phyloP scores from a whole-genome alignment of 2,888 invertebrate species.

The Lasioglossum morio region DNA sequence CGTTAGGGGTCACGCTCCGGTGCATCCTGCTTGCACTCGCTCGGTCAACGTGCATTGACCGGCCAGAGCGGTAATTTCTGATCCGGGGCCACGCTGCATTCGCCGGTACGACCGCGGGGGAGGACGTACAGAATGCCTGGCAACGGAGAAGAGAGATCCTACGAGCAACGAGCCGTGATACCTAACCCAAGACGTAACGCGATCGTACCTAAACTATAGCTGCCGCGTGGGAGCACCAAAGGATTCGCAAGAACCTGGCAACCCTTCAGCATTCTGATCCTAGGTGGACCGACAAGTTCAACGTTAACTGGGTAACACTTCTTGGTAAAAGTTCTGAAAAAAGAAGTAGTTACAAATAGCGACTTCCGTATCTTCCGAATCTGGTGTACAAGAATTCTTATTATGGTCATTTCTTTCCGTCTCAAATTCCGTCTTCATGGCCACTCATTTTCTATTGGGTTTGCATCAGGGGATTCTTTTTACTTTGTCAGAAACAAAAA shows the following conservation, averaged over 20 bases:
- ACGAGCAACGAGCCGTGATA: conserved; percentile 42
- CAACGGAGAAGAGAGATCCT: conserved; percentile 59
- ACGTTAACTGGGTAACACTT: not conserved
- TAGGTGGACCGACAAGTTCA: not conserved
- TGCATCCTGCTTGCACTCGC: conserved; percentile 72
- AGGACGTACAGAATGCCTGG: conserved; percentile 58
- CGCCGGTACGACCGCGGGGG: conserved; percentile 64
- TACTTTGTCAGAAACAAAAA: too few relatives aligned
- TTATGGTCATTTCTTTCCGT: too few relatives aligned
- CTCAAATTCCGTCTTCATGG: too few relatives aligned
- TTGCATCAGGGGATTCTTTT: too few relatives aligned
- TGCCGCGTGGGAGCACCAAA: not conserved
- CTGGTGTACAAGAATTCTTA: too few relatives aligned
- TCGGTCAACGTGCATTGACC: conserved; percentile 74
- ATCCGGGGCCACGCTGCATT: conserved; percentile 75
- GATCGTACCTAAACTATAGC: not conserved
- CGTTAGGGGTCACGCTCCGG: conserved; percentile 81
- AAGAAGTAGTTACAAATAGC: too few relatives aligned
- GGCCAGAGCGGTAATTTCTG: conserved; percentile 79
- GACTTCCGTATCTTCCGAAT: too few relatives aligned
- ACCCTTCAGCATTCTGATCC: not conserved
- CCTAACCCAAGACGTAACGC: not conserved
- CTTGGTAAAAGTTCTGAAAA: too few relatives aligned
- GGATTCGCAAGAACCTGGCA: not conserved
- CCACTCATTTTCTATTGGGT: too few relatives aligned